Evolutionary conservation across 2,797 vertebrate species (phyloP), one percentile per base, ranked within the genome.

Genomic region (Peromyscus eremicus): DNA sequence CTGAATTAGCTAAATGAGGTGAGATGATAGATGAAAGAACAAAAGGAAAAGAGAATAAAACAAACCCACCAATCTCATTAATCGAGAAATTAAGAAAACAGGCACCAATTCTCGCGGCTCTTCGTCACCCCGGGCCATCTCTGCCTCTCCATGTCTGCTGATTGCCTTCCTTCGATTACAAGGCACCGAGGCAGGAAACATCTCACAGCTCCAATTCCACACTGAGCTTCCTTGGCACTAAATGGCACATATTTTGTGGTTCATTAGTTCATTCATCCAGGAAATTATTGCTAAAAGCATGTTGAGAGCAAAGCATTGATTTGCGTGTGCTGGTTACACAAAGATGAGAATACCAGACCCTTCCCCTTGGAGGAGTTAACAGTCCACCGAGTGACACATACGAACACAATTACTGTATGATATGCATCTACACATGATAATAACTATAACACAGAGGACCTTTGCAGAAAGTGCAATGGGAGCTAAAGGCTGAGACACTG

Each of bases 251-350:
- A 95, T 76, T 94, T 87, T 91, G 92, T 68, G 75, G 88, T 92
- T 97, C 94, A 93, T 97, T 95, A 97, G 96, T 93, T 96, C 94
- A 97, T 86, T 89, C 97, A 94, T 91, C 70, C 91, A 92, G 86
- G 95, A 96, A 97, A 94, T 89, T 80, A 92, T 91, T 89, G 34
- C 89, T 96, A 88, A 96, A 68, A 62, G 88, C 75, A 64, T 86
- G 94, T 73, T 32, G 83, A 95, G 83, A 95, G 83, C 55, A 94
- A 95, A 92, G 81, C 86, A 95, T 92, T 84, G 94, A 96, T 97
- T 95, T 97, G 92, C 62, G 60, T 90, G 95, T 95, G 55, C 68
- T 92, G 86, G 60, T 94, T 89, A 81, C 6, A 71, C 17, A 27
- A 87, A 94, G 89, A 97, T 96, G 49, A 95, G 83, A 96, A 94